These are phyloP conservation scores for Trachelus stipa DNA, from an alignment of 2,888 invertebrate genomes.

Conservation along the genomic window DNA sequence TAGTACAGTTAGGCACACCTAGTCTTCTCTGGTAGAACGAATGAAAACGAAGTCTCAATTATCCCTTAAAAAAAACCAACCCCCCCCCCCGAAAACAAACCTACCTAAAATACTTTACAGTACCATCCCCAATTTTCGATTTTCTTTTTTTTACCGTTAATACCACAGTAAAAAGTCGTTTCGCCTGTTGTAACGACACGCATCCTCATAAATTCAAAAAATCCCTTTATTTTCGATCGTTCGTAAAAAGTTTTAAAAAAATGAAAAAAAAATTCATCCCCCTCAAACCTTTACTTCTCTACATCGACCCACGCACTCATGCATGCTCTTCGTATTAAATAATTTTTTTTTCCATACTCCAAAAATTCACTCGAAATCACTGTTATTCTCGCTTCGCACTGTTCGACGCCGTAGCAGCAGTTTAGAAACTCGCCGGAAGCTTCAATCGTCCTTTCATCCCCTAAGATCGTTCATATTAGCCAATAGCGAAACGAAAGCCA, in stretches of 20 bases:
- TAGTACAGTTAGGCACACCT: constrained; percentile 29
- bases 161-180: background rate
- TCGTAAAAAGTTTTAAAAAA: too few species aligned
- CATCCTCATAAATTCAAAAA: background rate
- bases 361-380: background rate
- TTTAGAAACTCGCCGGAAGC: background rate
- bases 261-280: too few species aligned
- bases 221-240: background rate
- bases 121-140: background rate
- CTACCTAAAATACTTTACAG: background rate
- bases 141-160: background rate
- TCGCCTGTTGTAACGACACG: background rate
- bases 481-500: background rate
- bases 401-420: background rate
- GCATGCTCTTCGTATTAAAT: too few species aligned
- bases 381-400: background rate
- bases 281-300: too few species aligned
- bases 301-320: too few species aligned
- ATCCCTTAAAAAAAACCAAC: background rate
- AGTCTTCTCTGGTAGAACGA: background rate
- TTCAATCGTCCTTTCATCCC: background rate
- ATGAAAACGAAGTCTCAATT: background rate
- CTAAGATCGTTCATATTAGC: background rate
- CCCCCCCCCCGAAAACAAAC: background rate
- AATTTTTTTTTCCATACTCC: too few species aligned